These are phyloP conservation scores for Parazoanthus atlanticus DNA, from an alignment of 92 coral and sea anemone species.

Conservation along the genomic window DNA sequence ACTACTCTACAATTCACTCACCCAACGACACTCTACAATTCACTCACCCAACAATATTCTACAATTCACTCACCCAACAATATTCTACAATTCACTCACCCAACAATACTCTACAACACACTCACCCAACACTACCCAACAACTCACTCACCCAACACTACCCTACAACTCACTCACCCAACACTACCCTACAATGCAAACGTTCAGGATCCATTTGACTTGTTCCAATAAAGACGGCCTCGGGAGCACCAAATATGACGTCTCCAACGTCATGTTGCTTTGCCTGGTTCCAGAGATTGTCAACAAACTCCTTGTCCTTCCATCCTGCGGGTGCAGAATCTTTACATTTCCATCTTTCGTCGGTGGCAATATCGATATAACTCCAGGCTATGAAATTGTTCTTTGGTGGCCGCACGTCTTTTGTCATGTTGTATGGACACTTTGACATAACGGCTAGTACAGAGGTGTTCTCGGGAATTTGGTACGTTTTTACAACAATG, in stretches of 20 bases:
- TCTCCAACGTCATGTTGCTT: conserved; percentile 4
- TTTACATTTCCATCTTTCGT: conserved; percentile 16
- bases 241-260: conserved; percentile 20
- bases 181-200: background rate
- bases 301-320: background rate
- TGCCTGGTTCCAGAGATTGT: conserved; percentile 1
- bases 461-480: background rate
- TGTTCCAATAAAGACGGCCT: conserved; percentile 17
- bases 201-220: background rate
- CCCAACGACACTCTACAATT: too few species aligned
- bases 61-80: too few species aligned
- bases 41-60: too few species aligned
- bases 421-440: background rate
- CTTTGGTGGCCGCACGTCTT: background rate
- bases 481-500: background rate
- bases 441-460: conserved; percentile 10
- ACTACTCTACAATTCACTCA: too few species aligned
- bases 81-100: too few species aligned
- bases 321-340: background rate
- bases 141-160: too few species aligned
- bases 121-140: too few species aligned
- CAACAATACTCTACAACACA: too few species aligned
- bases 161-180: background rate
- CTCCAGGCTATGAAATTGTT: conserved; percentile 18
- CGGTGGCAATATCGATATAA: background rate